Evolutionary conservation across 2,797 vertebrate species (phyloP).

Genomic region (Phoeniculus purpureus): DNA sequence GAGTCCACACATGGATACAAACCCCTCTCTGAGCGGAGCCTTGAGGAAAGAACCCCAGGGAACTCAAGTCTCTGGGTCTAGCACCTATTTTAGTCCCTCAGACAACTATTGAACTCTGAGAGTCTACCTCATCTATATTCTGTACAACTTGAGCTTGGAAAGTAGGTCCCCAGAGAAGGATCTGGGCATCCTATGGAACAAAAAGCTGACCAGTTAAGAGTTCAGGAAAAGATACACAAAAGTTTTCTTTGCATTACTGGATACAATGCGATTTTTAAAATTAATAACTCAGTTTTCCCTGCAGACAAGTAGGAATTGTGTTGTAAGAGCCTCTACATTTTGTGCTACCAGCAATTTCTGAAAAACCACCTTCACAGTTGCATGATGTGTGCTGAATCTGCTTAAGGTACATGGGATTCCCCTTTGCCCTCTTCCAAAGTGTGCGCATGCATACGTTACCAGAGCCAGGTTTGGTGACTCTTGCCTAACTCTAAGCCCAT

Average conservation of each 20-base stretch:
- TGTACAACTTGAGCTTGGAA: background rate
- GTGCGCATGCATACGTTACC: constrained; percentile 21
- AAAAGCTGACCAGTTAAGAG: too few species aligned
- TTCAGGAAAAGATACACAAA: rapidly evolving
- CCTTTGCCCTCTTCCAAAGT: constrained; percentile 41
- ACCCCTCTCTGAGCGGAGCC: rapidly evolving
- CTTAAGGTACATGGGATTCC: constrained; percentile 40
- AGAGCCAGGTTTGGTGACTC: constrained; percentile 53
- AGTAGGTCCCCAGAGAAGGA: background rate
- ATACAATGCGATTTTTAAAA: background rate
- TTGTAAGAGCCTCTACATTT: rapidly evolving
- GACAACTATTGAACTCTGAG: background rate
- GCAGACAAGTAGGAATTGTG: background rate
- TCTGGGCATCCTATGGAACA: too few species aligned
- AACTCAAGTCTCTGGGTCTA: rapidly evolving
- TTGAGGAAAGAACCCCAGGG: too few species aligned
- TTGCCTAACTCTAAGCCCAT: constrained; percentile 69
- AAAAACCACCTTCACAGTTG: background rate
- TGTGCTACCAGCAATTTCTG: background rate
- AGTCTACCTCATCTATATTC: background rate
- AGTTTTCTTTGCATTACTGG: background rate
- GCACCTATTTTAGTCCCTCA: background rate
- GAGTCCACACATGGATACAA: rapidly evolving
- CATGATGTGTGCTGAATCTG: background rate
- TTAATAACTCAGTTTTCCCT: background rate